These are phyloP conservation scores for Globicephala melas DNA, from an alignment of 2,113 vertebrate species.

Conservation along the genomic window DNA sequence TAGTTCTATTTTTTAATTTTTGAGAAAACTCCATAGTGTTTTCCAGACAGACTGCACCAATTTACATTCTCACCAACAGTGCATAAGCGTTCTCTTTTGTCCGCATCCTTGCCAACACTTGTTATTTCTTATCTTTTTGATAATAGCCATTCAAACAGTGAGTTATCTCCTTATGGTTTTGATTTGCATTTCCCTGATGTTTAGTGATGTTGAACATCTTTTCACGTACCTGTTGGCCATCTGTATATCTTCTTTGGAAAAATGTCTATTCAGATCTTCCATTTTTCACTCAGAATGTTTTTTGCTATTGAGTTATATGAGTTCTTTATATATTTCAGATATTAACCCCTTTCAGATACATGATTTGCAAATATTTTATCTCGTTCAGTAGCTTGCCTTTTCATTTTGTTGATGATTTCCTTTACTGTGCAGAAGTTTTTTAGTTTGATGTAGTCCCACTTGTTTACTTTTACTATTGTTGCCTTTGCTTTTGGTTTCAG, in stretches of 20 bases:
- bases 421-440: neutral
- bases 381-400: neutral
- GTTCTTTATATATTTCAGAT: neutral
- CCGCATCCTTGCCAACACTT: neutral
- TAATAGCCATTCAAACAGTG: neutral
- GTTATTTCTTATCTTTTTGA: neutral
- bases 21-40: no score
- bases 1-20: no score
- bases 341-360: neutral
- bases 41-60: no score
- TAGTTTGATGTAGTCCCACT: neutral
- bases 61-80: no score
- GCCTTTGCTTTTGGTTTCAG: neutral
- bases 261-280: neutral
- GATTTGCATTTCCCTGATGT: neutral
- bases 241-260: neutral
- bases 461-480: neutral
- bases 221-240: neutral
- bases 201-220: neutral
- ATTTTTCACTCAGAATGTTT: neutral
- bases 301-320: neutral
- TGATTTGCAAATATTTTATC: neutral
- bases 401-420: neutral
- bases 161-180: neutral
- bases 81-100: neutral